Evolutionary conservation across 2,888 invertebrate genomes (phyloP).

Genomic region (Andrena chrysosceles): DNA sequence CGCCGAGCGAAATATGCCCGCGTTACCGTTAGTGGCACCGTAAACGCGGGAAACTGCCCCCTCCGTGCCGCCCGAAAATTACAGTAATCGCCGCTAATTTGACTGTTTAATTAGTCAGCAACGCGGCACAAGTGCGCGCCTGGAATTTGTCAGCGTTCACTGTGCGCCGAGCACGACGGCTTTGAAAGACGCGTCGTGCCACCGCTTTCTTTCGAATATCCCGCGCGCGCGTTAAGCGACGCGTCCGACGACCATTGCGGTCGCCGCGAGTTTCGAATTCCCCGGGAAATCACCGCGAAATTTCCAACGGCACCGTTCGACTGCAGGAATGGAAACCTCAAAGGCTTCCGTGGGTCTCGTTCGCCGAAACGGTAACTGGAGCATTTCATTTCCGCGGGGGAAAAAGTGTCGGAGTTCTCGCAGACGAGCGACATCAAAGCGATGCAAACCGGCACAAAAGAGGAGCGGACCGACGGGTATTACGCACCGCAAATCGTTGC

Average conservation of each 20-base stretch:
- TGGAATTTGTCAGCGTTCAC: conserved; percentile 42
- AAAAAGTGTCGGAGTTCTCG: conserved; percentile 14
- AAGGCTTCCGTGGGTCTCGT: neutral
- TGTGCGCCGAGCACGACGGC: neutral
- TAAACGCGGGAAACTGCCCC: conserved; percentile 40
- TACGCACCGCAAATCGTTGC: conserved; percentile 52
- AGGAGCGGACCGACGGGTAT: conserved; percentile 21
- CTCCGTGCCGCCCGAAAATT: conserved; percentile 58
- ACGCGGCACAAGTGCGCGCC: conserved; percentile 25
- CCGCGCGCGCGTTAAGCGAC: neutral
- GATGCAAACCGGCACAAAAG: conserved; percentile 32
- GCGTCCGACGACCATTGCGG: neutral
- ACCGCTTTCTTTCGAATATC: conserved; percentile 15
- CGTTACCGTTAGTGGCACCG: conserved; percentile 42
- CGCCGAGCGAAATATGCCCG: conserved; percentile 35
- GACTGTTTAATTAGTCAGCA: conserved; percentile 64
- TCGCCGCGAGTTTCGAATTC: conserved; percentile 8
- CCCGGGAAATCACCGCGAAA: neutral
- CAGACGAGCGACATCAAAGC: conserved; percentile 30
- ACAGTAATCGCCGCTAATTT: conserved; percentile 67
- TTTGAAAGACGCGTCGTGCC: neutral
- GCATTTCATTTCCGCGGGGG: neutral
- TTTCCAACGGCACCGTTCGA: conserved; percentile 5
- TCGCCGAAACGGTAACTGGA: neutral
- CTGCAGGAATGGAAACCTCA: neutral